phyloP scores from a whole-genome alignment of 2,797 vertebrate species.

The Anguilla pacifica region DNA sequence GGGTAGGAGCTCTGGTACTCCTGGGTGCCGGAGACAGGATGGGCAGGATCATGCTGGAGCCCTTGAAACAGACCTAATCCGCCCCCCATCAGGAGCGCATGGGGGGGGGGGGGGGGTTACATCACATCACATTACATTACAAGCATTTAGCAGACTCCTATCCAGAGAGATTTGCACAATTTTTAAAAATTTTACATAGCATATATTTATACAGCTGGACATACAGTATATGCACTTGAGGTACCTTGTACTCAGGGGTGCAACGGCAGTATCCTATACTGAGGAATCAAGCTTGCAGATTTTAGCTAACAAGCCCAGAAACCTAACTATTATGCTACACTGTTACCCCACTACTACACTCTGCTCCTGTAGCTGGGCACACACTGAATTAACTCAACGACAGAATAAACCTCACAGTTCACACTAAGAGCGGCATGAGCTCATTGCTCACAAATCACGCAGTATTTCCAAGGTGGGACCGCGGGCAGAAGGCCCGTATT shows the following conservation, averaged over 20 bases:
- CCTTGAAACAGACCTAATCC: background rate
- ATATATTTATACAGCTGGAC: no score
- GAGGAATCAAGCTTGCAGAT: no score
- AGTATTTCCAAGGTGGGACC: background rate
- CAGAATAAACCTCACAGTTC: background rate
- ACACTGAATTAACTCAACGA: background rate
- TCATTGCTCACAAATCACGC: background rate
- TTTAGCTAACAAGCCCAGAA: no score
- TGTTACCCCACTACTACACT: no score
- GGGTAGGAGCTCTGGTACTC: background rate
- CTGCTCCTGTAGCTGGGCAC: background rate
- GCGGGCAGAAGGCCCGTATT: background rate
- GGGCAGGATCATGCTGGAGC: background rate
- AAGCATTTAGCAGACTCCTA: background rate
- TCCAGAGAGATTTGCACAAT: no score
- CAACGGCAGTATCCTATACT: no score
- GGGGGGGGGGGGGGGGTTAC: no score
- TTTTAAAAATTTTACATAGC: no score
- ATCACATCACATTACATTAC: background rate
- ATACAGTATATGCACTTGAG: no score
- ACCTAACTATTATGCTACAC: no score
- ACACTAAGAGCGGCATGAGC: background rate
- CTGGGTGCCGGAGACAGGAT: background rate
- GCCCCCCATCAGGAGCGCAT: no score
- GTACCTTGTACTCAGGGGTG: background rate